Evolutionary conservation across 2,888 invertebrate species (phyloP), one percentile per base, ranked within the genome.

Genomic region (Tinea semifulvella): DNA sequence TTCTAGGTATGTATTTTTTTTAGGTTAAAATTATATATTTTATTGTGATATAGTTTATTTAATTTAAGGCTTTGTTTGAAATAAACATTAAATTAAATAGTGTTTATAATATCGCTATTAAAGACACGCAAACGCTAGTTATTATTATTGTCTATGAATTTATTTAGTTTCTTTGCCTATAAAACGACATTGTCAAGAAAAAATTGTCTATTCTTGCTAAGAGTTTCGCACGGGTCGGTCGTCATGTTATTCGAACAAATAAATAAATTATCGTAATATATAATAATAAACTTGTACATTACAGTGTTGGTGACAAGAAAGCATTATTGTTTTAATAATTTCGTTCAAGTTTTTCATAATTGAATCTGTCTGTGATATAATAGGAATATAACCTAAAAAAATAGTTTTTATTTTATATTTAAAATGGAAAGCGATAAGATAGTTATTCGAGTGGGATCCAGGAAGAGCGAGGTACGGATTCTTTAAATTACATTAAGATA

Each of bases 391-490:
- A 31, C 31, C 31, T 31, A 36, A 36, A 22, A 22, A 22, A 22
- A 8, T 18, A 18, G 11, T 36, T 36, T 3, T 18, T 17, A 18
- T 7, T 18, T 7, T 2, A 18, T 17, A 14, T 42, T 25, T 26
- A 11, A 2, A 20, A 80, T 80, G 79, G 73, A 71, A 57, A 68
- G 56, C 54, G 60, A 68, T 54, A 60, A 60, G 7, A 71, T 69
- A 65, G 74, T 84, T 56, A 88, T 92, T 53, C 85, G 85, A 53
- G 92, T 93, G 47, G 92, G 92, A 46, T 92, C 92, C 39, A 84
- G 92, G 55, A 92, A 92, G 77, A 93, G 92, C 63, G 89, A 92
- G 85, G 92, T 91, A 73, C 75, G 79, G 72, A 46, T 28, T 14
- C 10, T 3, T 38, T 38, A 38, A 7, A 17, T n/a, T 11, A 31